phyloP scores from a whole-genome alignment of 1,140 invertebrate species.

The Apis dorsata region DNA sequence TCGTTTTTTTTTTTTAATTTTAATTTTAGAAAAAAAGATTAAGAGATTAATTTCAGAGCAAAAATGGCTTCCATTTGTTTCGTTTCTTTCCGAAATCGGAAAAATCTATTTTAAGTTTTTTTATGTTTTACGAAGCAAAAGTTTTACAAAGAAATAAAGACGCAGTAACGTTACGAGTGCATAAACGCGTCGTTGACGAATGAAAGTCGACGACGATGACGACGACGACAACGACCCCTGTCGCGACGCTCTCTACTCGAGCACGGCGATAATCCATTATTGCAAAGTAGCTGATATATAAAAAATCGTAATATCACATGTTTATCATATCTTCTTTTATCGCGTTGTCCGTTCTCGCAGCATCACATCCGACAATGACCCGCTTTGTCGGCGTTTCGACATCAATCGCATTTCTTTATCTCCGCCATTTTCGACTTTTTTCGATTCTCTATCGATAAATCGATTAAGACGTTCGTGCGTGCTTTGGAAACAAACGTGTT shows the following conservation, averaged over 20 bases:
- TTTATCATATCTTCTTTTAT: conserved; percentile 30
- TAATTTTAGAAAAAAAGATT: neutral
- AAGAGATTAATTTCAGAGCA: neutral
- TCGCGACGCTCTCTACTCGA: conserved; percentile 45
- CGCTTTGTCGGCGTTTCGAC: conserved; percentile 8
- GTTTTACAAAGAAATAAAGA: neutral
- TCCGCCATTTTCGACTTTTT: conserved; percentile 1
- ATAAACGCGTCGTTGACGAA: conserved; percentile 4
- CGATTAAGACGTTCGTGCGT: neutral
- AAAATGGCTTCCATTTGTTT: neutral
- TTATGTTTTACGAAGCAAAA: too few species aligned
- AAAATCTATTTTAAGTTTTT: too few species aligned
- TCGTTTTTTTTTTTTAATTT: neutral
- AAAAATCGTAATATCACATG: conserved; percentile 70
- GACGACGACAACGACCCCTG: conserved; percentile 23
- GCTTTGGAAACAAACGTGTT: neutral
- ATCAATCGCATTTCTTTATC: neutral
- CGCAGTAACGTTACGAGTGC: too few species aligned
- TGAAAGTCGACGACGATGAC: conserved; percentile 1
- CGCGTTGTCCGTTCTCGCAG: conserved; percentile 39
- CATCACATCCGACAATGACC: conserved; percentile 25
- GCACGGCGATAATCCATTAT: conserved; percentile 60
- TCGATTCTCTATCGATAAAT: neutral
- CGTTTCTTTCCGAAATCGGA: neutral
- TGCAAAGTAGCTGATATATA: conserved; percentile 68